These are phyloP conservation scores for Rhinogobius similis DNA, from an alignment of 2,113 vertebrate species.

Conservation along the genomic window DNA sequence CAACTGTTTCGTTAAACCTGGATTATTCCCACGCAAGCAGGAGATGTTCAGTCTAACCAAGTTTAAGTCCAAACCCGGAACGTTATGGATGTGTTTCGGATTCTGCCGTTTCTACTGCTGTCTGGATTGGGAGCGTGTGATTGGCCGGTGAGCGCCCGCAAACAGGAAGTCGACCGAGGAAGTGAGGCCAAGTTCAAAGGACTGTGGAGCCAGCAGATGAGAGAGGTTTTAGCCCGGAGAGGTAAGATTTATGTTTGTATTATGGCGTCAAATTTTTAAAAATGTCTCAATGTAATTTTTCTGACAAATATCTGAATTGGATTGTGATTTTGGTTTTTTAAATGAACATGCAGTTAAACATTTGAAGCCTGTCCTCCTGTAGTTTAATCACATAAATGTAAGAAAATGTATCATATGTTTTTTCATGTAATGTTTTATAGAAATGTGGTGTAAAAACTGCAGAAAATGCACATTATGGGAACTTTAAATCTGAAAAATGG, in stretches of 20 bases:
- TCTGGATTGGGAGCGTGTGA: slow-evolving; percentile 5
- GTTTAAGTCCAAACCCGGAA: not conserved
- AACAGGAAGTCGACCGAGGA: slow-evolving; percentile 9
- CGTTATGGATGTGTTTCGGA: slow-evolving; percentile 7
- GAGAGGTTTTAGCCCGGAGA: slow-evolving; percentile 24
- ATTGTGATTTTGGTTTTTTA: too few species aligned
- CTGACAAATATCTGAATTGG: too few species aligned
- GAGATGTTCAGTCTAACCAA: not conserved
- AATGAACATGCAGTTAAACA: too few species aligned
- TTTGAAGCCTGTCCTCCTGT: too few species aligned
- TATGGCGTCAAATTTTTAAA: not conserved
- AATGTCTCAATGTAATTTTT: too few species aligned
- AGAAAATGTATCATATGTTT: too few species aligned
- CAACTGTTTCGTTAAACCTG: not conserved
- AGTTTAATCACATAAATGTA: too few species aligned
- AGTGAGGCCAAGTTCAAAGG: slow-evolving; percentile 23
- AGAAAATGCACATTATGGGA: too few species aligned
- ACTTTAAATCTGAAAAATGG: too few species aligned
- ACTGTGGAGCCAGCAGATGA: slow-evolving; percentile 63
- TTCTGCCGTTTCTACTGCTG: slow-evolving; percentile 23
- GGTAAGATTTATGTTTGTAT: not conserved
- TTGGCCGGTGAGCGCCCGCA: slow-evolving; percentile 9
- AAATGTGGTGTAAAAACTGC: too few species aligned
- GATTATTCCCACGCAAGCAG: not conserved
- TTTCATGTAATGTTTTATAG: too few species aligned